Base-by-base conservation (phyloP, 2,888 invertebrate genomes). In the Micoletzkya japonica region DNA sequence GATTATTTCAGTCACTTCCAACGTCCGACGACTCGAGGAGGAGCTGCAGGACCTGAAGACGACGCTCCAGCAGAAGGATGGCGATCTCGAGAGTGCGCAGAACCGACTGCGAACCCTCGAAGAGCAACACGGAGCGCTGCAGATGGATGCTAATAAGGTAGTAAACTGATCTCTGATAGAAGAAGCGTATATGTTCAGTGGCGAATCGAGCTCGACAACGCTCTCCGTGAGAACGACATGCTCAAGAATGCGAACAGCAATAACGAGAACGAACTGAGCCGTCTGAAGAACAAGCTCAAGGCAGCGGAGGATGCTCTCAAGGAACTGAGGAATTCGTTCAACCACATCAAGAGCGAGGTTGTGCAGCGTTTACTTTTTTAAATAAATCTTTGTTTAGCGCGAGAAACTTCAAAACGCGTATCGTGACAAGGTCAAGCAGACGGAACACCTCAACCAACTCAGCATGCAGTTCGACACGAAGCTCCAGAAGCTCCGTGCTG, bases 21-120 rank as follows among this genome's bases (percentile, higher is more conserved):
- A 84, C 70, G 72, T 82, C 58, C 81, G 82, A 10, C 82, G 81
- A n/a, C 74, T 85, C 39, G 84, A 84, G 72, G 84, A 84, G 70
- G 84, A 84, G 17, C 74, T 84, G 6, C 61, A 74, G 30, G 84
- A 85, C 54, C 74, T 77, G 24, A 77, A 80, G 61, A 70, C 77
- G 24, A 79, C 70, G 28, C 60, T 76, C 7, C 56, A 71, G 7
- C 75, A 80, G 39, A 82, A 82, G 61, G 84, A 84, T n/a, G 72
- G 75, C 37, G 84, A 84, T 63, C 74, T 84, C 39, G 83, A 82
- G 56, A 79, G 75, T 57, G 74, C 81, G 17, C 77, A 76, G 56
- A 83, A 82, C 72, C 74, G 75, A 30, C 76, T 84, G 30, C 76
- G 81, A 14, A 73, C 79, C 2, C 63, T 82, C 24, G 84, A 84